phyloP scores from a whole-genome alignment of 64 coral and sea anemone species.

The Stichodactyla helianthus region DNA sequence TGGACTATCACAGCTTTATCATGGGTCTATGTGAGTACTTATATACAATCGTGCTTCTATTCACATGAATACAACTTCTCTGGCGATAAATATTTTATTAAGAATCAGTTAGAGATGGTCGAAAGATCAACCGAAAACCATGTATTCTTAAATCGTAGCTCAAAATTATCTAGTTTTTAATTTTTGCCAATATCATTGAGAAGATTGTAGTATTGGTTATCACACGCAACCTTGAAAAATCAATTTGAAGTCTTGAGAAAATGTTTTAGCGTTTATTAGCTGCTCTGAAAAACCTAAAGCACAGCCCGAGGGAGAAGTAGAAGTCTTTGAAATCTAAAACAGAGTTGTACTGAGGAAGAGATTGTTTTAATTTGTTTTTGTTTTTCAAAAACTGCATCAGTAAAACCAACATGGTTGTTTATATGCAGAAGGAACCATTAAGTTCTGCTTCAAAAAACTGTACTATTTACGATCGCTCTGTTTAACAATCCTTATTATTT shows the following conservation, averaged over 20 bases:
- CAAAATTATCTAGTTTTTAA: neutral
- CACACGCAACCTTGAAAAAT: neutral
- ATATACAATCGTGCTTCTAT: neutral
- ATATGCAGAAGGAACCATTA: neutral
- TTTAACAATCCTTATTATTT: neutral
- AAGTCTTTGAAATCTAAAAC: neutral
- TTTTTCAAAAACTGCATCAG: neutral
- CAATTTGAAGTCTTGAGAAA: neutral
- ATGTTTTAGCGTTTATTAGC: neutral
- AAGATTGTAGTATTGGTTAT: neutral
- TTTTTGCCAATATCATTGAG: neutral
- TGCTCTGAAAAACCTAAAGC: neutral
- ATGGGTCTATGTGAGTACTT: slow-evolving; percentile 7
- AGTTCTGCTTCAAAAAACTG: slow-evolving; percentile 8
- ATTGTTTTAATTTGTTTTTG: neutral
- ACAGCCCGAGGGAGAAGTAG: neutral
- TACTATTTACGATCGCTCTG: neutral
- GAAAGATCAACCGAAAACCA: neutral
- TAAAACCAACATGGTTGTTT: neutral
- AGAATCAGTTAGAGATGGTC: slow-evolving; percentile 13
- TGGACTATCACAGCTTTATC: neutral
- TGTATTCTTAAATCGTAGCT: neutral
- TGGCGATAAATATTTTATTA: slow-evolving; percentile 12
- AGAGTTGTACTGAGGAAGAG: neutral
- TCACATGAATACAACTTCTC: neutral